Evolutionary conservation across 2,797 vertebrate species (phyloP), one percentile per base, ranked within the genome.

Genomic region (Semaprochilodus insignis): DNA sequence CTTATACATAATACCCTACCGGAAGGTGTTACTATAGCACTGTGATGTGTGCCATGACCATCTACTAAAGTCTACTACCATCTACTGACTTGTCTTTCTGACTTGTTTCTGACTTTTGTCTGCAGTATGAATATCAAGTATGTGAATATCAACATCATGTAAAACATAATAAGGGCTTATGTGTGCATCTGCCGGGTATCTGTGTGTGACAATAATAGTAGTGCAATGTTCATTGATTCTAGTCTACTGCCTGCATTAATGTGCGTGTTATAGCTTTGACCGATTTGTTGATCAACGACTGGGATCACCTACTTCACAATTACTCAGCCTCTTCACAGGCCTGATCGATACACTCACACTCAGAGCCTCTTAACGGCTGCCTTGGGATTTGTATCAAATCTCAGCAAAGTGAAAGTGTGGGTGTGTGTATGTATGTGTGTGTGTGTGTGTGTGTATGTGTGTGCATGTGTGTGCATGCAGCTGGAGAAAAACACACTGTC

Each of bases 301-400:
- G 6, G 21, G 7, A 25, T 62, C 54, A 82, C 75, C 6, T 25
- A 48, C 60, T 73, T 83, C n/a, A 66, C 59, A 78, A 66, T 82
- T 78, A 78, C 65, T 55, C 23, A 6, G 16, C 16, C 34, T 34
- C 69, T 57, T 83, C 13, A 57, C 72, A 81, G 73, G 15, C 11
- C 62, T 67, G 72, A 59, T 82, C 65, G 63, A 71, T 77, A 72
- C n/a, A 48, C 74, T 77, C 15, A 34, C 25, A 67, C 74, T 77
- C 8, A 23, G 17, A 67, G 27, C 74, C 63, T 54, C 27, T 44
- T 60, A 57, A 59, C 19, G 17, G 6, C n/a, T 36, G 21, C 4
- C 57, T 75, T 40, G 16, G n/a, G 10, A 63, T 77, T 27, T 27
- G 7, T 55, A 74, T 15, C 25, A 55, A 31, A 74, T 21, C 21